Evolutionary conservation across 2,113 vertebrate species (phyloP).

Genomic region (Sturnira hondurensis): DNA sequence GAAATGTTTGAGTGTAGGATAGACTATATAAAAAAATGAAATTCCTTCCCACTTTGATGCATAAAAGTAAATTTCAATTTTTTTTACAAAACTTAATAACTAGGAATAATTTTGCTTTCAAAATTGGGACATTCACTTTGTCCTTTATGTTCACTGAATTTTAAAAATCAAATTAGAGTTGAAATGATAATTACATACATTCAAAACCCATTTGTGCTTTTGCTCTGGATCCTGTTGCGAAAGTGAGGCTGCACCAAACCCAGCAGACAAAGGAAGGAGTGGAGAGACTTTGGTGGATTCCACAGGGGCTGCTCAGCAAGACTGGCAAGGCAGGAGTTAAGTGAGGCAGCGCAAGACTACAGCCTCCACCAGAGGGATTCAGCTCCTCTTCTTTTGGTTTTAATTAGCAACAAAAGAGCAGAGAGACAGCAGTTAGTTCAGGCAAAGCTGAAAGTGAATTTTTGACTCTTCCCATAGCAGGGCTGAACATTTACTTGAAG

Average conservation of each 20-base stretch:
- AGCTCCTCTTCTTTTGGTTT: fast-evolving
- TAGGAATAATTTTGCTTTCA: neutral
- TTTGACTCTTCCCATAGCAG: neutral
- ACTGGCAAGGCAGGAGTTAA: fast-evolving
- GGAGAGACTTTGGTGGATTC: neutral
- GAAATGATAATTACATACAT: neutral
- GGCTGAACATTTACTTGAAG: neutral
- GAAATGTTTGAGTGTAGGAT: neutral
- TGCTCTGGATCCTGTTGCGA: neutral
- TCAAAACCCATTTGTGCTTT: neutral
- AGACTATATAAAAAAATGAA: neutral
- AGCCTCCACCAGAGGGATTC: fast-evolving
- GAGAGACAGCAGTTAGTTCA: too few relatives aligned
- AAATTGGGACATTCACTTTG: neutral
- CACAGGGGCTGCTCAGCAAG: fast-evolving
- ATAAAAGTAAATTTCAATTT: neutral
- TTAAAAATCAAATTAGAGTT: neutral
- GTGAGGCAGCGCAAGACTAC: too few relatives aligned
- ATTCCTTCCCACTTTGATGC: neutral
- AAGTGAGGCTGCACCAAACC: neutral
- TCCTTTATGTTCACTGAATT: neutral
- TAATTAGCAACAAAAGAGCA: too few relatives aligned
- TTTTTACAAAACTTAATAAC: neutral
- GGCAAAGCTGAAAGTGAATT: neutral
- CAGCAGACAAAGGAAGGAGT: fast-evolving